phyloP scores from a whole-genome alignment of 2,888 invertebrate species.

The Lasioglossum morio region DNA sequence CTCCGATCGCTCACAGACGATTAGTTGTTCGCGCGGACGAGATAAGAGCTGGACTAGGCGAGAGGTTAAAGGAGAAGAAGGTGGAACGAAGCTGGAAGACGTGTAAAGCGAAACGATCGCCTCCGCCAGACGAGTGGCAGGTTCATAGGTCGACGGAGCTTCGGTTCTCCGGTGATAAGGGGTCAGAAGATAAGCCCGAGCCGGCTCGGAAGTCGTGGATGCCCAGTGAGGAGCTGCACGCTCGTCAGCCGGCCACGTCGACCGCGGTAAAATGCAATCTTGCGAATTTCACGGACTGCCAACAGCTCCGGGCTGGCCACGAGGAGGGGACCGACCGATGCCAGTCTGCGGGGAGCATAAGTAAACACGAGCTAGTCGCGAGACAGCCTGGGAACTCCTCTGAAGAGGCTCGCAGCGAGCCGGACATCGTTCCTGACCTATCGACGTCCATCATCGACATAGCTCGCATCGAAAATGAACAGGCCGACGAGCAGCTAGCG shows the following conservation, averaged over 20 bases:
- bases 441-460: neutral
- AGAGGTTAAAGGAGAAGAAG: neutral
- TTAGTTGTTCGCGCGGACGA: neutral
- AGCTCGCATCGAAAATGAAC: neutral
- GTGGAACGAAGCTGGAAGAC: conserved; percentile 32
- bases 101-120: conserved; percentile 74
- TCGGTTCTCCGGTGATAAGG: conserved; percentile 55
- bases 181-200: conserved; percentile 61
- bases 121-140: conserved; percentile 68
- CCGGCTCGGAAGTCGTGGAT: conserved; percentile 34
- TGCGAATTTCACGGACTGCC: conserved; percentile 70
- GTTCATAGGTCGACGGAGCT: conserved; percentile 63
- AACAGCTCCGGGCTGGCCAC: conserved; percentile 27
- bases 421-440: neutral
- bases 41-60: neutral
- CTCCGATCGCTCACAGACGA: conserved; percentile 32
- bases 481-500: neutral
- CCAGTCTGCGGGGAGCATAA: conserved; percentile 45
- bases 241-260: conserved; percentile 39
- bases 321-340: conserved; percentile 32
- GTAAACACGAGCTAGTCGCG: conserved; percentile 57
- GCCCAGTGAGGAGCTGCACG: conserved; percentile 48
- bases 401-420: neutral
- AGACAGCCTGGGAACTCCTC: conserved; percentile 24
- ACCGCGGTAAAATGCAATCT: conserved; percentile 75